Evolutionary conservation across 2,888 invertebrate species (phyloP).

Genomic region (Ganaspis brasiliensis): DNA sequence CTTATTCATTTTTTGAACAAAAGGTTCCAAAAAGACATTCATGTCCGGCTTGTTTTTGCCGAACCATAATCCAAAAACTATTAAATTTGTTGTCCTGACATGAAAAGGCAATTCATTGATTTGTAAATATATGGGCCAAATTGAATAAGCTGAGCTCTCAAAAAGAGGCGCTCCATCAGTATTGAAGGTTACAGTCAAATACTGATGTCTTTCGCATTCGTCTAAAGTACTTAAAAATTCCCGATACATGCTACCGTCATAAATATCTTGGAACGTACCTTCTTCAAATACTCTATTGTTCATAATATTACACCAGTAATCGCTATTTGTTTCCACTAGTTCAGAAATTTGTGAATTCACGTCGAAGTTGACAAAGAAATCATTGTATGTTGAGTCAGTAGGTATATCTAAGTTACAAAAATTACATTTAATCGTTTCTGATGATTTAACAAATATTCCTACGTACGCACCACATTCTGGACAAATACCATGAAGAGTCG

Average conservation of each 20-base stretch:
- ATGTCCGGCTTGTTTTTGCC: conserved; percentile 54
- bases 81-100: conserved; percentile 38
- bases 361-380: conserved; percentile 44
- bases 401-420: conserved; percentile 30
- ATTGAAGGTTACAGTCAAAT: conserved; percentile 53
- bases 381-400: conserved; percentile 22
- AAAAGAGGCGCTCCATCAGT: conserved; percentile 54
- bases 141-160: conserved; percentile 50
- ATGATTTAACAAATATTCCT: conserved; percentile 22
- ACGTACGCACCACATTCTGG: conserved; percentile 41
- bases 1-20: conserved; percentile 39
- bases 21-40: conserved; percentile 49
- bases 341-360: conserved; percentile 27
- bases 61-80: conserved; percentile 51
- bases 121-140: conserved; percentile 56
- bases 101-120: conserved; percentile 54
- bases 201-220: neutral
- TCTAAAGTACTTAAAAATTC: conserved; percentile 41
- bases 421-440: conserved; percentile 8
- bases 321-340: conserved; percentile 10
- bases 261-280: conserved; percentile 46
- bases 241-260: conserved; percentile 48
- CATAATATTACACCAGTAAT: conserved; percentile 40
- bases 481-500: conserved; percentile 46
- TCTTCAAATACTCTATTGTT: conserved; percentile 28